phyloP scores from a whole-genome alignment of 1,140 invertebrate genomes.

The Diachasmimorpha longicaudata region DNA sequence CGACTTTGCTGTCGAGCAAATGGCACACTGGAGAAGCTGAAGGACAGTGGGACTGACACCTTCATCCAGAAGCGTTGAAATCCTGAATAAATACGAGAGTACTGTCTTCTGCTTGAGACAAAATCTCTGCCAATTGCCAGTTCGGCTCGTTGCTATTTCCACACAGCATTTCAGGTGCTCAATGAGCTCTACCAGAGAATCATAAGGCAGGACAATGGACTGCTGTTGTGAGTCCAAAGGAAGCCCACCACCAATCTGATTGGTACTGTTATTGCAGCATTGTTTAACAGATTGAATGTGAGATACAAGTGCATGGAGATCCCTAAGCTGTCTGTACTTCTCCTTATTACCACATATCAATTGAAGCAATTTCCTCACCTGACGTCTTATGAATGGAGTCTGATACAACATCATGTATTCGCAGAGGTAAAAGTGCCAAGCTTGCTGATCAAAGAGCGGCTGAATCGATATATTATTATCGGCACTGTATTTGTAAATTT shows the following conservation, averaged over 20 bases:
- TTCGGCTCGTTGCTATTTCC: conserved; percentile 90
- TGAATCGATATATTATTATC: conserved; percentile 64
- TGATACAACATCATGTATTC: conserved; percentile 97
- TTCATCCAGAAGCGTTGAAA: conserved; percentile 79
- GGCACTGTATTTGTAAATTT: conserved; percentile 78
- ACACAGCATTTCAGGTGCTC: conserved; percentile 94
- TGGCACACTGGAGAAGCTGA: conserved; percentile 86
- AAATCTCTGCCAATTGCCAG: conserved; percentile 94
- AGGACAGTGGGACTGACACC: conserved; percentile 91
- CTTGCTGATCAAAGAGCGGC: conserved; percentile 65
- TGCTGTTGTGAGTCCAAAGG: conserved; percentile 59
- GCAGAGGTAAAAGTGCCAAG: conserved; percentile 84
- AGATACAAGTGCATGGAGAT: conserved; percentile 87
- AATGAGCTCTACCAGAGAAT: conserved; percentile 89
- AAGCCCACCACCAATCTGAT: conserved; percentile 65
- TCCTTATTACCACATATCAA: conserved; percentile 96
- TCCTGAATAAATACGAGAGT: conserved; percentile 55
- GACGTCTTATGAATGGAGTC: conserved; percentile 76
- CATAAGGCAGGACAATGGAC: conserved; percentile 76
- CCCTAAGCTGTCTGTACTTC: conserved; percentile 90
- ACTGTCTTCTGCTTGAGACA: conserved; percentile 81
- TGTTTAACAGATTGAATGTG: conserved; percentile 72
- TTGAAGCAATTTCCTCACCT: conserved; percentile 88
- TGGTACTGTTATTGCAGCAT: conserved; percentile 57
- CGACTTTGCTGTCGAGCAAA: conserved; percentile 68